Evolutionary conservation across 2,113 vertebrate genomes (phyloP).

Genomic region (Cisticola juncidis): DNA sequence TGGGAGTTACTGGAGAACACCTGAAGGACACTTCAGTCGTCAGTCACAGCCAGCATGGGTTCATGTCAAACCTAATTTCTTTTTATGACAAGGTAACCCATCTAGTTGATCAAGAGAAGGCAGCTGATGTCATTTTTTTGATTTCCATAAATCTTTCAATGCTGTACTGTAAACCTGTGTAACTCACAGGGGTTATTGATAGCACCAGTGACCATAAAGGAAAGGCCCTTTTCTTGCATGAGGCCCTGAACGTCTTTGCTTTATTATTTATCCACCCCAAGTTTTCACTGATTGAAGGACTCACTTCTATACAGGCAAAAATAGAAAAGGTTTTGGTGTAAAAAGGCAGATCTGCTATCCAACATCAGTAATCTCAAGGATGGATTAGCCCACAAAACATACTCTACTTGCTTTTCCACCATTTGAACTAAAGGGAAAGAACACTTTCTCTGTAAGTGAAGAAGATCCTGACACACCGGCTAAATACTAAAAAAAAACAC

Average conservation of each 20-base stretch:
- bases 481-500: background rate
- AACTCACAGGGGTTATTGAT: background rate
- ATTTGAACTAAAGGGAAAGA: background rate
- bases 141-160: background rate
- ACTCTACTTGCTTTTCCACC: background rate
- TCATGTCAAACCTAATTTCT: background rate
- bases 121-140: background rate
- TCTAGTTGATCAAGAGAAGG: background rate
- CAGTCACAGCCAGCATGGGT: background rate
- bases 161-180: background rate
- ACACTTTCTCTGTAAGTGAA: background rate
- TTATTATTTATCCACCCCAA: background rate
- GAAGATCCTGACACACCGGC: background rate
- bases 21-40: background rate
- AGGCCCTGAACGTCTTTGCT: background rate
- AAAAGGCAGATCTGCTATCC: background rate
- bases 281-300: background rate
- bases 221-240: background rate
- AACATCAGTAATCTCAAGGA: background rate
- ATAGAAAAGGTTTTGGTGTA: background rate
- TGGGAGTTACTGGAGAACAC: background rate
- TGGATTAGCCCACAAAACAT: background rate
- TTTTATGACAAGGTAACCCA: background rate
- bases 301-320: background rate
- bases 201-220: background rate